Percentiles rank a stretch among this genome's conserved stretches.
Conservation (phyloP, 2,888 invertebrate genomes). For the Altica lythri region DNA sequence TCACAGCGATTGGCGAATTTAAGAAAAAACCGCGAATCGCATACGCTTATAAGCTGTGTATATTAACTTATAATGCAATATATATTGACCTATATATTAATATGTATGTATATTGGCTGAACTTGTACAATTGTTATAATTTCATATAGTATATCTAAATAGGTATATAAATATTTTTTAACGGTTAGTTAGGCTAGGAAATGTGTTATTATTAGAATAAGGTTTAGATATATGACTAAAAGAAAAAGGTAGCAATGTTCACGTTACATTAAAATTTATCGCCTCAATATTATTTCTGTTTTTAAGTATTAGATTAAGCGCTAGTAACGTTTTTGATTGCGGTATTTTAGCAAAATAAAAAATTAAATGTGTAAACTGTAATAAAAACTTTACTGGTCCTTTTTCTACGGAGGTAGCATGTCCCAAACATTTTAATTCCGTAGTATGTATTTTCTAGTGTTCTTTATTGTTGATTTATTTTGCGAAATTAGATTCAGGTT, state of each 20-base stretch:
- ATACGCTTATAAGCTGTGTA: slow-evolving; percentile 60
- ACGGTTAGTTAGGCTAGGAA: slow-evolving; percentile 46
- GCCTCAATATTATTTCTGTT: slow-evolving; percentile 1
- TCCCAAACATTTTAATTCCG: slow-evolving; percentile 2
- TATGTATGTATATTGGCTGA: slow-evolving; percentile 58
- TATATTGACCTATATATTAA: slow-evolving; percentile 48
- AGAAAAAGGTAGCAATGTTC: slow-evolving; percentile 45
- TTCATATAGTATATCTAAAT: slow-evolving; percentile 57
- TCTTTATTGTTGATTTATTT: slow-evolving; percentile 14
- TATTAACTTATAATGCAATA: slow-evolving; percentile 58
- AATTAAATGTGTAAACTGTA: too few relatives aligned
- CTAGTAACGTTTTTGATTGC: too few relatives aligned
- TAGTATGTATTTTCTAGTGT: slow-evolving; percentile 4
- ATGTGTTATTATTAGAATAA: slow-evolving; percentile 51
- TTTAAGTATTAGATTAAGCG: too few relatives aligned
- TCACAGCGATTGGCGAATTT: slow-evolving; percentile 50
- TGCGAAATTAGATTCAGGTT: slow-evolving; percentile 12
- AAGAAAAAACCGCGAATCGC: slow-evolving; percentile 44
- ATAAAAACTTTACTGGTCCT: too few relatives aligned
- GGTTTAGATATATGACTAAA: slow-evolving; percentile 41
- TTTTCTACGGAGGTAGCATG: slow-evolving; percentile 18
- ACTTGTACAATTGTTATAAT: slow-evolving; percentile 59
- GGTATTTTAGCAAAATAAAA: not conserved
- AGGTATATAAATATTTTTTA: slow-evolving; percentile 30
- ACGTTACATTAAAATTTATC: slow-evolving; percentile 26